Evolutionary conservation across 2,113 vertebrate genomes (phyloP).

Genomic region (Etheostoma spectabile): DNA sequence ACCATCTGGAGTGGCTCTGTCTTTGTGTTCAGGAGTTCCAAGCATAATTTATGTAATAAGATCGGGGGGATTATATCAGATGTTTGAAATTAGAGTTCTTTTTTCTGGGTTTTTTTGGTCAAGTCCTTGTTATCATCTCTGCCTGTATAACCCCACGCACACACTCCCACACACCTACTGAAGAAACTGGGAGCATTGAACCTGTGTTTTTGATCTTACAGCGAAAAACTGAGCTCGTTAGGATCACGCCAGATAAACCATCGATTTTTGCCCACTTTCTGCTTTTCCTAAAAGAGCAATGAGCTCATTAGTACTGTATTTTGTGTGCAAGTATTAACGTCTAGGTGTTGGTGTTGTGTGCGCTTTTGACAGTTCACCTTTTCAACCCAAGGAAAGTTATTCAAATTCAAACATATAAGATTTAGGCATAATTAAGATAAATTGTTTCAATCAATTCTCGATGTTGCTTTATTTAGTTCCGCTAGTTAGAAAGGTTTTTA

Average conservation of each 20-base stretch:
- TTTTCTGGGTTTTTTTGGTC: constrained; percentile 1
- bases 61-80: constrained; percentile 5
- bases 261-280: neutral
- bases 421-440: constrained; percentile 1
- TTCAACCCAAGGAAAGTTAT: constrained; percentile 55
- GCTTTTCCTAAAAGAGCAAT: constrained; percentile 9
- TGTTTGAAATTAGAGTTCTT: constrained; percentile 38
- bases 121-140: constrained; percentile 31
- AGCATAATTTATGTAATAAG: neutral
- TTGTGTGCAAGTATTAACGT: constrained; percentile 16
- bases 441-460: neutral
- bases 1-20: constrained; percentile 23
- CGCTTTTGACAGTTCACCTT: constrained; percentile 2
- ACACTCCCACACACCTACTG: neutral
- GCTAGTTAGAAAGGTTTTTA: constrained; percentile 17
- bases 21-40: constrained; percentile 34
- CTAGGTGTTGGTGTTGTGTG: constrained; percentile 15
- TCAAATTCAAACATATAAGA: constrained; percentile 23
- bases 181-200: neutral
- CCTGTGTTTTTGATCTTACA: constrained; percentile 31
- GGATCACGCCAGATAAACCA: constrained; percentile 15
- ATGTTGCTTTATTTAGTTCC: constrained; percentile 18
- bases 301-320: constrained; percentile 34
- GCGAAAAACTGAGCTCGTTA: constrained; percentile 22
- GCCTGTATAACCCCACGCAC: constrained; percentile 16